Evolutionary conservation across 2,888 invertebrate species (phyloP).

Genomic region (Amblyjoppa fuscipennis): DNA sequence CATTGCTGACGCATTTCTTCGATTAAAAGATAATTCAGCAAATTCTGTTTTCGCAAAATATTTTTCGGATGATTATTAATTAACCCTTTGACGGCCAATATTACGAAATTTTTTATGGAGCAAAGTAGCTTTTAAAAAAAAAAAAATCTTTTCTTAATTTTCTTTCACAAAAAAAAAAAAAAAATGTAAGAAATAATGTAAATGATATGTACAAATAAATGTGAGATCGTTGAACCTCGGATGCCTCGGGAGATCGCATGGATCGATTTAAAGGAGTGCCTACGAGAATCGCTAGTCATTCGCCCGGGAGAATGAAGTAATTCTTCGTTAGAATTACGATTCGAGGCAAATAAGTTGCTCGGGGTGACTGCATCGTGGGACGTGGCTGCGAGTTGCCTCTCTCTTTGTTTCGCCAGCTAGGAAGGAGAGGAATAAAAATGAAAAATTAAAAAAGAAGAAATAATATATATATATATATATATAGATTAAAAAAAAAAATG

Average conservation of each 20-base stretch:
- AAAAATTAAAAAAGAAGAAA: conserved; percentile 1
- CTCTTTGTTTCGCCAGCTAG: conserved; percentile 4
- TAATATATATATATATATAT: too few species aligned
- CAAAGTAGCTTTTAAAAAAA: too few species aligned
- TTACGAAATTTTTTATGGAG: too few species aligned
- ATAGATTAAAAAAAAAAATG: background rate
- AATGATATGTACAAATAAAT: conserved; percentile 21
- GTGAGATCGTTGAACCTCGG: conserved; percentile 44
- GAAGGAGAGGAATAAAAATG: conserved; percentile 20
- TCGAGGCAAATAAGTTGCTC: conserved; percentile 4
- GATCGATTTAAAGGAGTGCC: background rate
- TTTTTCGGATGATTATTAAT: too few species aligned
- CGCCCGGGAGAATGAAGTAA: conserved; percentile 12
- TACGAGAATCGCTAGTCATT: background rate
- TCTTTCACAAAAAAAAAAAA: too few species aligned
- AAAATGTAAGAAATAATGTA: background rate
- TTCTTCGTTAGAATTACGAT: background rate
- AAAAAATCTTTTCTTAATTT: too few species aligned
- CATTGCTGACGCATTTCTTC: too few species aligned
- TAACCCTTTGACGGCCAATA: too few species aligned
- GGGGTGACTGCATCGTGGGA: conserved; percentile 8
- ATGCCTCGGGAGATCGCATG: background rate
- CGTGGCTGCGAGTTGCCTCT: background rate
- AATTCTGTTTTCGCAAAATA: too few species aligned
- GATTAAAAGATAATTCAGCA: too few species aligned